Percentiles rank a stretch among this genome's conserved stretches.
phyloP scores from a whole-genome alignment of 2,888 invertebrate genomes.

The Pristionchus arcanus region DNA sequence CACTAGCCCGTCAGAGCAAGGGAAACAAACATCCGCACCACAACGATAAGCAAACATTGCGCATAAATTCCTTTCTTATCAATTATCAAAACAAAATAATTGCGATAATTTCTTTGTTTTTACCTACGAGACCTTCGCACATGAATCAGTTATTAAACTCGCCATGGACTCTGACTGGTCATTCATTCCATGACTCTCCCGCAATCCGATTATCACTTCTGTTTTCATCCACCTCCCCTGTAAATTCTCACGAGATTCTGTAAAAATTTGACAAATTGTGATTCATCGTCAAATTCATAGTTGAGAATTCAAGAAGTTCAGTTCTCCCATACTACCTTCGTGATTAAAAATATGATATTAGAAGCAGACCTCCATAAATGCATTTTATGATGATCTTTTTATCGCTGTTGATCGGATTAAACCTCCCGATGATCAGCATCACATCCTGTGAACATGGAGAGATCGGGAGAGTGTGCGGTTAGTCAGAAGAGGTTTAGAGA shows the following conservation, averaged over 20 bases:
- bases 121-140: not conserved
- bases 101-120: not conserved
- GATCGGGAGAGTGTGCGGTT: not conserved
- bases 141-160: too few relatives aligned
- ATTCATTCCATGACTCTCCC: not conserved
- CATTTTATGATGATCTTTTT: too few relatives aligned
- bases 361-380: too few relatives aligned
- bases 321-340: too few relatives aligned
- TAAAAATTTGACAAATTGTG: too few relatives aligned
- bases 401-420: not conserved
- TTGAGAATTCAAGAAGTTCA: too few relatives aligned
- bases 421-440: constrained; percentile 70
- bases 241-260: not conserved
- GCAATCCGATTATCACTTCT: not conserved
- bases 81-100: not conserved
- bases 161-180: not conserved
- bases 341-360: too few relatives aligned
- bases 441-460: constrained; percentile 60
- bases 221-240: not conserved
- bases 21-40: constrained; percentile 14
- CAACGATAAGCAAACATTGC: not conserved
- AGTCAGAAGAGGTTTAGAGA: not conserved
- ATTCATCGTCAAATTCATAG: too few relatives aligned
- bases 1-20: not conserved
- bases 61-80: not conserved